Conservation (phyloP, 2,113 vertebrate species). For the Urocitellus parryii region DNA sequence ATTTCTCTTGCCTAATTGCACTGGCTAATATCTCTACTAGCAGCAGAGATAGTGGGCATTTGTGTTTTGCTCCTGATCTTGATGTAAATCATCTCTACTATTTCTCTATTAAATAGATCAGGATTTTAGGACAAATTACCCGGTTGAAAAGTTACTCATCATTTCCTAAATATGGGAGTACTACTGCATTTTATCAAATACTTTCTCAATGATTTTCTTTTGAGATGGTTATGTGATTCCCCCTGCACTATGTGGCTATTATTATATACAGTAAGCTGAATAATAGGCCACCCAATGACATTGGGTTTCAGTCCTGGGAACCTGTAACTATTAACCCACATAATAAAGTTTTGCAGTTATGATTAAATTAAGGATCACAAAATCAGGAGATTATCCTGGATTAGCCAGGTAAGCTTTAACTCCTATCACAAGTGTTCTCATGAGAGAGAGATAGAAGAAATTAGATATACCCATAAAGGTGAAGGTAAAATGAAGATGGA, state of each 20-base stretch:
- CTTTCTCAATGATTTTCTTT: not conserved
- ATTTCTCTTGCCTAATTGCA: conserved; percentile 50
- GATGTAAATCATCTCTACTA: not conserved
- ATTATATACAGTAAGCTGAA: not conserved
- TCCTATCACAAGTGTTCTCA: not conserved
- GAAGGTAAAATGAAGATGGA: not conserved
- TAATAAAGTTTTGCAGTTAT: not conserved
- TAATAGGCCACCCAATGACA: not conserved
- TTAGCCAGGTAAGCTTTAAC: not conserved
- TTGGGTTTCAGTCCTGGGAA: not conserved
- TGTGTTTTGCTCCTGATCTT: not conserved
- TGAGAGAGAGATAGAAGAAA: not conserved
- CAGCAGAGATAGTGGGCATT: not conserved
- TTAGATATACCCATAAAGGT: not conserved
- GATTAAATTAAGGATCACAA: not conserved
- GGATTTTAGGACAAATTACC: not conserved
- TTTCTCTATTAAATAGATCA: conserved; percentile 33
- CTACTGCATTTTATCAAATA: conserved; percentile 38
- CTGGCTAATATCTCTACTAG: not conserved
- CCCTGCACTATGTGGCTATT: not conserved
- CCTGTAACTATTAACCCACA: not conserved
- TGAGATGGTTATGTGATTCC: not conserved
- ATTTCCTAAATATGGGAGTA: not conserved
- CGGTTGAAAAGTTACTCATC: not conserved
- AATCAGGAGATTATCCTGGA: not conserved